Base-by-base conservation (phyloP, 2,888 invertebrate species). In the Perithous albicinctus region DNA sequence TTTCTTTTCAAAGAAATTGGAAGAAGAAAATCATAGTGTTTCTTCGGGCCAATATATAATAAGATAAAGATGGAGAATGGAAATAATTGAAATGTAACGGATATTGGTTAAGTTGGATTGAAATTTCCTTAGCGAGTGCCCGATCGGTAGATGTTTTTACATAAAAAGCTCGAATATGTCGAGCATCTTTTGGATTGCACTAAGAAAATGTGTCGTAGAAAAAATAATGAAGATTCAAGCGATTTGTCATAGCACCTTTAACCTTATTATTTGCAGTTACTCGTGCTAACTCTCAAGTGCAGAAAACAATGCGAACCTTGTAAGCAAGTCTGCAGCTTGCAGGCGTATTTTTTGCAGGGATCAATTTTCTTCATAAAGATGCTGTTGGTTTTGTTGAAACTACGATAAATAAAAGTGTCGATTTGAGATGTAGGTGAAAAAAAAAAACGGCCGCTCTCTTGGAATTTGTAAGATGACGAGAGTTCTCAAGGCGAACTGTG, bases 341-440 rank as follows among this genome's bases (percentile, higher is more conserved):
- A 97, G 76, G 97, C 97, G 88, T 94, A 95, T 89, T 93, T 94
- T 93, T 97, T 97, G 91, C 97, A 97, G 15, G 97, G 97, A 94
- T 97, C 97, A 89, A 93, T 94, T 32, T 88, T 89, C 82, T 92
- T 91, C 94, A 94, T 94, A 48, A 82, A 86, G 29, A 26, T 15
- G 32, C 59, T 32, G 18, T 59, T 10, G n/a, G 2, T 59, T n/a
- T 56, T 4, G 7, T 56, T 8, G 1, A 4, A 32, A 35, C 2
- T 15, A 18, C 7, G 15, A 18, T 32, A 7, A n/a, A 20, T 20
- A 8, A 48, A 48, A 15, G n/a, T 43, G 10, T n/a, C n/a, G 2
- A 12, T 2, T 41, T 41, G 10, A 41, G n/a, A n/a, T n/a, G n/a
- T n/a, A n/a, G n/a, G n/a, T 5, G 1, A 5, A 5, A n/a, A 12